These are phyloP conservation scores for Microtus richardsoni DNA, from an alignment of 2,113 vertebrate species.

Conservation along the genomic window DNA sequence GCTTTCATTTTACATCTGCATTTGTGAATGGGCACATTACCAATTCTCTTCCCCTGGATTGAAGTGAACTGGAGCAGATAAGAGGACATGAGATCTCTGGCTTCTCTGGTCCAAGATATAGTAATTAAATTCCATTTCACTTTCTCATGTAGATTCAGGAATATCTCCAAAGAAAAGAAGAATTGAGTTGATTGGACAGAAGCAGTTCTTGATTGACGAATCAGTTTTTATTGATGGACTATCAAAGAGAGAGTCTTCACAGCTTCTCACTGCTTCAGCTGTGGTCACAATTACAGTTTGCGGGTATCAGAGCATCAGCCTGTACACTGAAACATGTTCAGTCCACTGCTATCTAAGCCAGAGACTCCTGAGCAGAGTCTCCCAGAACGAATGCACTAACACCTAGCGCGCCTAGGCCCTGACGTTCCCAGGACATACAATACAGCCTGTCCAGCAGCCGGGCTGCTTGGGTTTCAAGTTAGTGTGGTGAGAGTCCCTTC, in stretches of 20 bases:
- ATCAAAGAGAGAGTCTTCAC: neutral
- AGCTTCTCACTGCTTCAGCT: fast-evolving
- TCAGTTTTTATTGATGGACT: neutral
- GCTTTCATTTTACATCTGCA: neutral
- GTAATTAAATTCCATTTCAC: conserved; percentile 36
- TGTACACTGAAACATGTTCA: fast-evolving
- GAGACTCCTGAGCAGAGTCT: neutral
- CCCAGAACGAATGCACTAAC: neutral
- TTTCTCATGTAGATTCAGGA: neutral
- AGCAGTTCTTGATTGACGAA: neutral
- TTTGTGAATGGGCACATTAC: neutral
- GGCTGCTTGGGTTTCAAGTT: conserved; percentile 55
- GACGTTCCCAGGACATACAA: conserved; percentile 65
- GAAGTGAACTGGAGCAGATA: neutral
- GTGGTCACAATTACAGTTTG: fast-evolving
- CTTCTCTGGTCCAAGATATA: neutral
- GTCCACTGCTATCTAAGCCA: too few species aligned
- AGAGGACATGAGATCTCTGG: neutral
- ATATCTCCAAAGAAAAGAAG: conserved; percentile 11
- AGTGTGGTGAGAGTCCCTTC: neutral
- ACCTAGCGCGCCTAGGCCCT: neutral
- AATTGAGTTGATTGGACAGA: neutral
- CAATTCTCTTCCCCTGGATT: neutral
- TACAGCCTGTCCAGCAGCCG: neutral
- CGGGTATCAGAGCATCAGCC: fast-evolving